Conservation (phyloP, 2,888 invertebrate species). For the Orthosia gothica region DNA sequence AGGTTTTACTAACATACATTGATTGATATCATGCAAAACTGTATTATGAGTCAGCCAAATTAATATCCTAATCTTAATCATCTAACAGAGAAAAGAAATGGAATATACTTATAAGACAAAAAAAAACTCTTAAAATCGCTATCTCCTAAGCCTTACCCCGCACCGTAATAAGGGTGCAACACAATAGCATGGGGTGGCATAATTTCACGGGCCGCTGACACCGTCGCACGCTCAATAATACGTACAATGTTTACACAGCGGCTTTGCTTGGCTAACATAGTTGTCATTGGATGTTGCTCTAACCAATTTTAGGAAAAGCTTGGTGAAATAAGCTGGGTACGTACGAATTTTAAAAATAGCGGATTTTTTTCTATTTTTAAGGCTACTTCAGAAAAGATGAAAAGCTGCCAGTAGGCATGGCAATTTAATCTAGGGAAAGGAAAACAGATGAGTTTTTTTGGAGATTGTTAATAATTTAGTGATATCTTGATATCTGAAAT, state of each 20-base stretch:
- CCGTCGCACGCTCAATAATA: slow-evolving; percentile 83
- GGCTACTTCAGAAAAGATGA: not conserved
- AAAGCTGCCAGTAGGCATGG: too few species aligned
- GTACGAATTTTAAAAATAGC: not conserved
- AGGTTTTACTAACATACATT: too few species aligned
- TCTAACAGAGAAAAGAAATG: too few species aligned
- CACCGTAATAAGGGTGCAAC: slow-evolving; percentile 78
- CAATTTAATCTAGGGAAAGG: too few species aligned
- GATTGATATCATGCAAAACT: too few species aligned
- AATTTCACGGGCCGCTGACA: slow-evolving; percentile 86
- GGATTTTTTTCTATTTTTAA: not conserved
- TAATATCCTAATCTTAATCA: too few species aligned
- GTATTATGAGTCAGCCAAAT: too few species aligned
- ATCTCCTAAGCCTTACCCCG: slow-evolving; percentile 54
- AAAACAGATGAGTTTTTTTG: not conserved
- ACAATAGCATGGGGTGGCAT: slow-evolving; percentile 84
- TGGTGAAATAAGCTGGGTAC: slow-evolving; percentile 1
- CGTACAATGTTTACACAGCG: slow-evolving; percentile 82
- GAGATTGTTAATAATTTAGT: not conserved
- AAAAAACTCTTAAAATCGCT: slow-evolving; percentile 60
- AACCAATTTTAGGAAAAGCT: slow-evolving; percentile 25
- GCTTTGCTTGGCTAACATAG: slow-evolving; percentile 70
- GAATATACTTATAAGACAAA: too few species aligned
- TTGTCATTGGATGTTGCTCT: slow-evolving; percentile 39
- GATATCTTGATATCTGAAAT: too few species aligned